phyloP scores from a whole-genome alignment of 2,113 vertebrate genomes.

The Porphyrio hochstetteri region DNA sequence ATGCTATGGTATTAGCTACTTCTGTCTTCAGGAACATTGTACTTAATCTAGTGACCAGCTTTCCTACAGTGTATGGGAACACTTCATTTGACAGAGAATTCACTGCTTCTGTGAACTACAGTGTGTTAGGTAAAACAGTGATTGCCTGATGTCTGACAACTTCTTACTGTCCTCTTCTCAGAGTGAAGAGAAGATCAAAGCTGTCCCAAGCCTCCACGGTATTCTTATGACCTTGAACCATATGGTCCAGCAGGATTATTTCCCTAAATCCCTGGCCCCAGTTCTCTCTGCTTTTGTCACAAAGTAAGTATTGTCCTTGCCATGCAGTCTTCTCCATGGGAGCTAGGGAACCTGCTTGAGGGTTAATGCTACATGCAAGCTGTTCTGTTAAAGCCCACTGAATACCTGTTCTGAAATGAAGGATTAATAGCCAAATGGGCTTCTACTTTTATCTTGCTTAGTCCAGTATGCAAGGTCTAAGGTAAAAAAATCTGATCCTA shows the following conservation, averaged over 20 bases:
- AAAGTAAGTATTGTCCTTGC: conserved; percentile 83
- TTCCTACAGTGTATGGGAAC: background rate
- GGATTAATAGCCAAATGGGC: background rate
- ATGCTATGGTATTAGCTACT: background rate
- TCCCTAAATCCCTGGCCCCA: conserved; percentile 84
- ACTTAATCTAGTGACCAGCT: background rate
- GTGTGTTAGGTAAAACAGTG: background rate
- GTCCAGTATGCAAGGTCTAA: background rate
- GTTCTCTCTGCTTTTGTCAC: conserved; percentile 89
- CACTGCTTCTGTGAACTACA: background rate
- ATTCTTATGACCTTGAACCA: conserved; percentile 91
- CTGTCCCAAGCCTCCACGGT: conserved; percentile 84
- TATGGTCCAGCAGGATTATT: conserved; percentile 92
- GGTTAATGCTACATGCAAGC: background rate
- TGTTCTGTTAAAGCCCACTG: background rate
- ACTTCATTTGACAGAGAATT: background rate
- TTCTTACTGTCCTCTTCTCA: conserved; percentile 46
- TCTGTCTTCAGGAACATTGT: background rate
- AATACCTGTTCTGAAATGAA: background rate
- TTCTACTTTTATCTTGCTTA: background rate
- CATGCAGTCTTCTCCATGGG: background rate
- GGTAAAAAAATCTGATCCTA: background rate
- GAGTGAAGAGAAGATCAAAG: conserved; percentile 95
- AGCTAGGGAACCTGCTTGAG: background rate
- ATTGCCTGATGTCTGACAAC: background rate